Conservation (phyloP, 2,797 vertebrate species). For the Onychomys leucogaster region DNA sequence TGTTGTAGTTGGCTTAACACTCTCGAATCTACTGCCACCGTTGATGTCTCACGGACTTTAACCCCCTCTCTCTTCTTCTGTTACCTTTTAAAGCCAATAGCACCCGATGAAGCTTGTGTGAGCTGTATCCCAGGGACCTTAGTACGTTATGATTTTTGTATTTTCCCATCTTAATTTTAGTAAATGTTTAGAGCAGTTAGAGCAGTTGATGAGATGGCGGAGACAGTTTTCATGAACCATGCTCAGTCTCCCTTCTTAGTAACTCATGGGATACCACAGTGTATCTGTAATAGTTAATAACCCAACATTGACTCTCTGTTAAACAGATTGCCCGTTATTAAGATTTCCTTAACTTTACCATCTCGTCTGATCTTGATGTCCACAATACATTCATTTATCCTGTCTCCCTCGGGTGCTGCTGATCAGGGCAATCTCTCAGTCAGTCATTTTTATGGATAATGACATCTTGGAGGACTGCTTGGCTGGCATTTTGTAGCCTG, state of each 20-base stretch:
- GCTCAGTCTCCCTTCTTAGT: background rate
- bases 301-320: background rate
- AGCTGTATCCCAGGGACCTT: background rate
- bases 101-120: background rate
- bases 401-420: background rate
- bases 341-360: background rate
- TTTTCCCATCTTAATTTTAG: slow-evolving; percentile 3
- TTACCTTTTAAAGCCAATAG: background rate
- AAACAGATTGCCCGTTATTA: no score
- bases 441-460: background rate
- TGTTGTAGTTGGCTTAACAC: background rate
- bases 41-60: background rate
- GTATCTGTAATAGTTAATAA: background rate
- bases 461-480: background rate
- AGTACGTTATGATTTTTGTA: background rate
- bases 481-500: background rate
- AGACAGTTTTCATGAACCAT: background rate
- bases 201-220: background rate
- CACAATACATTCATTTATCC: background rate
- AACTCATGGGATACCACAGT: accelerated
- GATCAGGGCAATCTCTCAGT: background rate
- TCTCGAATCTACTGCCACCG: background rate
- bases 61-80: background rate
- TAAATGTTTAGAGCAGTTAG: background rate
- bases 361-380: background rate